These are phyloP conservation scores for Nesoenas mayeri DNA, from an alignment of 2,113 vertebrate species.

Conservation along the genomic window DNA sequence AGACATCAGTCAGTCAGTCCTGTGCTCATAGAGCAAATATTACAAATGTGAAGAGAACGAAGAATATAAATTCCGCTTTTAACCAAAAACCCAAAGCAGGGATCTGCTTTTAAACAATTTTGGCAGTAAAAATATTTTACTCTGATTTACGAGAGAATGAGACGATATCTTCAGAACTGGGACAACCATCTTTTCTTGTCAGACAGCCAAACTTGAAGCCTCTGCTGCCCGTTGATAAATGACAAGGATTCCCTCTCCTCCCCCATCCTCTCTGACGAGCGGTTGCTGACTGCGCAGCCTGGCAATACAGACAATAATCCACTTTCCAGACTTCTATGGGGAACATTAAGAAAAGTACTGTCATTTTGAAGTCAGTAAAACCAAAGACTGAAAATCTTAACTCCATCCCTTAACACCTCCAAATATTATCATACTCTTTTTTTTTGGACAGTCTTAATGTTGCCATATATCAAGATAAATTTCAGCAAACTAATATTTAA, in stretches of 20 bases:
- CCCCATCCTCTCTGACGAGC: not conserved
- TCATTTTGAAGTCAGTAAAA: not conserved
- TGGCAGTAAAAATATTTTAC: not conserved
- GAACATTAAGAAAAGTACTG: not conserved
- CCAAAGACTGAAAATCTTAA: not conserved
- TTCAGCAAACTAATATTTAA: not conserved
- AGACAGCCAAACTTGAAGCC: not conserved
- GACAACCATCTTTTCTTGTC: not conserved
- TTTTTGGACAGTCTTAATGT: not conserved
- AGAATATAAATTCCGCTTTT: not conserved
- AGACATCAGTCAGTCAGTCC: not conserved
- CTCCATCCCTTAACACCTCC: not conserved
- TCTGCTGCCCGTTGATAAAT: not conserved
- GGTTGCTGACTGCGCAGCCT: not conserved
- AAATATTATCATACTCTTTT: not conserved
- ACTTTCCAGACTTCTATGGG: not conserved
- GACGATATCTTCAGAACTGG: not conserved
- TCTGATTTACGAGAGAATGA: not conserved
- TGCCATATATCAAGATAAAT: not conserved
- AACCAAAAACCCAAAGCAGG: not conserved
- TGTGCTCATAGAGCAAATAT: not conserved
- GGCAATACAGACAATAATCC: not conserved
- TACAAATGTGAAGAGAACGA: not conserved
- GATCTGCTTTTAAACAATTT: not conserved
- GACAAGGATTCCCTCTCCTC: not conserved